Evolutionary conservation across 2,888 invertebrate genomes (phyloP), one percentile per base, ranked within the genome.

Genomic region (Cyaniris semiargus): DNA sequence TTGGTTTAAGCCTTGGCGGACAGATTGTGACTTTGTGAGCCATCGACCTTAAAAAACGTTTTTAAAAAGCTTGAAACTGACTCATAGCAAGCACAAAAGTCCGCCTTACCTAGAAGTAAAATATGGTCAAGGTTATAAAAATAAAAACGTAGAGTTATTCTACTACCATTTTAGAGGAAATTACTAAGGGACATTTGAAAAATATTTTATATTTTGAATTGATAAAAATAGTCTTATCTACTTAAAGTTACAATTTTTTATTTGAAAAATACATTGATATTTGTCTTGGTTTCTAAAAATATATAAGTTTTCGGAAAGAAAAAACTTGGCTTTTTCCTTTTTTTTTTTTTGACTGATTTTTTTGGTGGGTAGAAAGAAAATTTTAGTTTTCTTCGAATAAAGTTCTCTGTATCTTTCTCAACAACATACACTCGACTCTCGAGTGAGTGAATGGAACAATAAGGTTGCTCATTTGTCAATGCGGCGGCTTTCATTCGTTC

Each of bases 401-500:
- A 15, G 21, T 72, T 38, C n/a, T 21, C 18, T 38, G 71, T 71
- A 21, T 38, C 53, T 72, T 23, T 23, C 23, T 27, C 7, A 53
- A 48, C 27, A 48, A 66, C 66, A 66, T 31, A 66, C 15, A n/a
- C n/a, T n/a, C n/a, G n/a, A n/a, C n/a, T n/a, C n/a, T n/a, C n/a
- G n/a, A 23, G 38, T 15, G n/a, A 71, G 53, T 60, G 76, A 76
- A 75, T 56, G 75, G 70, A 70, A 74, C 74, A 74, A 74, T 53
- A 53, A 23, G 48, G 48, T 53, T 27, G 23, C 76, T 81, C 80
- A 79, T 80, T 80, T 80, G 80, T 81, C 80, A 80, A 75, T 75
- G 80, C 80, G 79, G 79, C 75, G 78, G 86, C 86, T 90, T 90
- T 91, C 90, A 90, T 74, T 74, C 31, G 27, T 74, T 48, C 74